These are phyloP conservation scores for Chloropsis cyanopogon DNA, from an alignment of 2,113 vertebrate genomes.

Conservation along the genomic window DNA sequence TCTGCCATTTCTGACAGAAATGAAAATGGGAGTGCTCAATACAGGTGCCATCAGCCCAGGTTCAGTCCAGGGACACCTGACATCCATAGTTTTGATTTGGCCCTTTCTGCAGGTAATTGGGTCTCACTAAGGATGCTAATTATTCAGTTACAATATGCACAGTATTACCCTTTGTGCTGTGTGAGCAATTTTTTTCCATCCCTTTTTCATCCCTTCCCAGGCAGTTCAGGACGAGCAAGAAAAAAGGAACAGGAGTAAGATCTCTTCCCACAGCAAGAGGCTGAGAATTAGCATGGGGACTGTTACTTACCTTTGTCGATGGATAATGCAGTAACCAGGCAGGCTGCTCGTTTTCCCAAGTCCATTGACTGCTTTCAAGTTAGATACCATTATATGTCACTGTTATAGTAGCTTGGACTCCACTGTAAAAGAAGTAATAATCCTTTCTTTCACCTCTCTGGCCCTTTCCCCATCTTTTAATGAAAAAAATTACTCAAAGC, in stretches of 20 bases:
- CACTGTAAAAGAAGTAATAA: background rate
- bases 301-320: background rate
- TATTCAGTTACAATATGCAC: background rate
- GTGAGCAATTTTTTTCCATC: fast-evolving
- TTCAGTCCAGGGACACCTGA: background rate
- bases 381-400: background rate
- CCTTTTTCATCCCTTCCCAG: background rate
- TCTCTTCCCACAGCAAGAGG: background rate
- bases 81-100: background rate
- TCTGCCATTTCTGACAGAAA: background rate
- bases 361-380: background rate
- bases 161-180: background rate
- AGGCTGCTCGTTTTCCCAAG: background rate
- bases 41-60: background rate
- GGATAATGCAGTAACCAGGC: background rate
- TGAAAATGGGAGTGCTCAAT: background rate
- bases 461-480: background rate
- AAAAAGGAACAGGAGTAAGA: background rate
- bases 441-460: background rate
- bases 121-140: background rate
- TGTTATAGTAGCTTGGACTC: background rate
- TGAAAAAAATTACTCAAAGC: background rate
- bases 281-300: background rate
- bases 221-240: background rate
- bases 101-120: background rate